phyloP scores from a whole-genome alignment of 2,888 invertebrate species.

The Eupeodes luniger region DNA sequence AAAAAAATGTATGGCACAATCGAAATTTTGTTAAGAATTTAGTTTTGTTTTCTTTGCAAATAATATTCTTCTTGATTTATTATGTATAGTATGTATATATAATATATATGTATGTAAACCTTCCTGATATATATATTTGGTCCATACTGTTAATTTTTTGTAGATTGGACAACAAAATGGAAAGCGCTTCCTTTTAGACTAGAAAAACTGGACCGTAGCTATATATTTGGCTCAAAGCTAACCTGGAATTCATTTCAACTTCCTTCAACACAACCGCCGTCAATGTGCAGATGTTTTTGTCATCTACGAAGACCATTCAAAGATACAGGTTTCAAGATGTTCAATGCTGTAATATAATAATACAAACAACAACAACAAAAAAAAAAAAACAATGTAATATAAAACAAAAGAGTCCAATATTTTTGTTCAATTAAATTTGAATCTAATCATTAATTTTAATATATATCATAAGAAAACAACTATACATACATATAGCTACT shows the following conservation, averaged over 20 bases:
- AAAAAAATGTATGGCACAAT: background rate
- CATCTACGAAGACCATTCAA: constrained; percentile 15
- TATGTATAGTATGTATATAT: background rate
- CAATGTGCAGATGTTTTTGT: constrained; percentile 26
- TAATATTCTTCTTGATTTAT: background rate
- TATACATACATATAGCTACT: too few species aligned
- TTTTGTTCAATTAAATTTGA: too few species aligned
- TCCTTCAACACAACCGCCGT: background rate
- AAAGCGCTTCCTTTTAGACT: constrained; percentile 27
- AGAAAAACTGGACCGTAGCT: constrained; percentile 28
- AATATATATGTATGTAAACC: too few species aligned
- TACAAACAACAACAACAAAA: background rate
- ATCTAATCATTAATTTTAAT: too few species aligned
- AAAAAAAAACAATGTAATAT: too few species aligned
- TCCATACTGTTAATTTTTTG: constrained; percentile 36
- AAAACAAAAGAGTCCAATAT: too few species aligned
- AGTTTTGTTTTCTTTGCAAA: constrained; percentile 1
- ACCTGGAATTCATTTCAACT: constrained; percentile 32
- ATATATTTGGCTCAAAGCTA: constrained; percentile 24
- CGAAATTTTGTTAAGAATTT: constrained; percentile 17
- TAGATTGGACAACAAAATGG: constrained; percentile 34
- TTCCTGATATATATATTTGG: background rate
- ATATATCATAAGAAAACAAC: too few species aligned
- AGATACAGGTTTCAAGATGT: background rate
- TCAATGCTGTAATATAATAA: background rate